These are phyloP conservation scores for Plutella xylostella DNA, from an alignment of 2,888 invertebrate species.

Conservation along the genomic window DNA sequence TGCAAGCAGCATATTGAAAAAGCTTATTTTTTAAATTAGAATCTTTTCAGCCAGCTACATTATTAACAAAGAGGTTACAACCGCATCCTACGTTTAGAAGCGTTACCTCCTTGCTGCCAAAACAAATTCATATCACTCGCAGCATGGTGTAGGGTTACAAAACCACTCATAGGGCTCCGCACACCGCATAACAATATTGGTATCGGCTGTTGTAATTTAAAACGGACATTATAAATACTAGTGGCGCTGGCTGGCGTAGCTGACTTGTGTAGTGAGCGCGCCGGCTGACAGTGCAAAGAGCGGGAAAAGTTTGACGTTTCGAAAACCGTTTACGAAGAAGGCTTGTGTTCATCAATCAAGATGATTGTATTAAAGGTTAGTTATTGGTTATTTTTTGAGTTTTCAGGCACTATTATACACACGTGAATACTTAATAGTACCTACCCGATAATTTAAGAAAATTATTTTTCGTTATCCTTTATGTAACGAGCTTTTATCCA, in stretches of 20 bases:
- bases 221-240: slow-evolving; percentile 64
- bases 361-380: slow-evolving; percentile 64
- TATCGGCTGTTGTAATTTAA: slow-evolving; percentile 38
- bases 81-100: neutral
- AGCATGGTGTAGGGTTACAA: slow-evolving; percentile 49
- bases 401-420: too few species aligned
- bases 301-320: slow-evolving; percentile 52
- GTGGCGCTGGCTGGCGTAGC: slow-evolving; percentile 34
- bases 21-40: too few species aligned
- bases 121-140: slow-evolving; percentile 22
- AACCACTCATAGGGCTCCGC: slow-evolving; percentile 47
- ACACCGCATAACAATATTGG: slow-evolving; percentile 53
- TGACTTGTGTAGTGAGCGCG: slow-evolving; percentile 41
- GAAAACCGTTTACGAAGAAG: slow-evolving; percentile 21
- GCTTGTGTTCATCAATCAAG: neutral
- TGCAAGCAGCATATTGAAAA: too few species aligned
- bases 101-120: slow-evolving; percentile 15
- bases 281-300: slow-evolving; percentile 37
- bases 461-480: too few species aligned
- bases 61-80: too few species aligned
- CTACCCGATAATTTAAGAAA: too few species aligned
- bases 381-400: slow-evolving; percentile 15
- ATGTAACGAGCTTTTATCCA: too few species aligned
- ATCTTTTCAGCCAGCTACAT: too few species aligned
- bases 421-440: too few species aligned